Conservation (phyloP, 2,113 vertebrate species). For the Bos taurus region ARS-UCD2.0 NC_037329.1:36796501-36797000, state of each 20-base stretch:
- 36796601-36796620: neutral
- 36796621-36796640: neutral
- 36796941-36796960: neutral
- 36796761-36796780: neutral
- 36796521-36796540: neutral
- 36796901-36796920: neutral
- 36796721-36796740: neutral
- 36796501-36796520: neutral
- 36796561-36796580: neutral
- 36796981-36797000: neutral
- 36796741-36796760: neutral
- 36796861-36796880: neutral
- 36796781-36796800: neutral
- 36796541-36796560: neutral
- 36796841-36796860: constrained; percentile 5
- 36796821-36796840: neutral
- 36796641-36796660: neutral
- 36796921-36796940: neutral
- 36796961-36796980: neutral
- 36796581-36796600: neutral
- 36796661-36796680: neutral
- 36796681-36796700: neutral
- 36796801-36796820: neutral
- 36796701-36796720: neutral
- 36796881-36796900: neutral